Base-by-base conservation (phyloP, 2,113 vertebrate genomes). In the Nycticryphes semicollaris region DNA sequence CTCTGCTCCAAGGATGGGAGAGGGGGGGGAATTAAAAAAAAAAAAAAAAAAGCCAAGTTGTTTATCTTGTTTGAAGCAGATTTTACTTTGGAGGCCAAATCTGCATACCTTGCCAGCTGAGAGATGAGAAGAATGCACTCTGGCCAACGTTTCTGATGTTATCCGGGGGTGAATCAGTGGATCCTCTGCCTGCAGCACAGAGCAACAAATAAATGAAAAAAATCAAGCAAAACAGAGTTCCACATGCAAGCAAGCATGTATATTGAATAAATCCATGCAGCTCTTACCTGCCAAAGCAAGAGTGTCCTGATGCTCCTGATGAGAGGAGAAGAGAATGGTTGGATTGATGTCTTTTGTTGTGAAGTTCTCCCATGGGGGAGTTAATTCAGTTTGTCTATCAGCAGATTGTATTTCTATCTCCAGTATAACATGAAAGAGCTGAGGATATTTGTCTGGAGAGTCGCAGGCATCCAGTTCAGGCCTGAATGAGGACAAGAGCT, bases 281-380 rank as follows among this genome's bases (percentile, higher is more conserved):
- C 20, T 72, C 94, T 84, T 83, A 99, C 99, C 99, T 97, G 99
- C 98, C 56, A 99, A 93, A 83, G 98, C 98, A 63, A 99, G 97
- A 3, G 99, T 98, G 9, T 99, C 99, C 96, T 99, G 99, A 53
- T 99, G 99, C 68, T 99, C 99, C 97, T 99, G 99, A 84, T 99
- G 99, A 73, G 99, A 98, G 85, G 99, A 99, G 97, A 99, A 99
- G 88, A 99, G 99, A 68, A 99, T 98, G 77, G 96, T 98, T 82
- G 99, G 99, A 84, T 97, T 99, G 96, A 99, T 98, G 90, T 99
- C 99, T 98, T 99, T 99, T 28, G 98, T 98, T 2, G 99, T 98
- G 89, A 99, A 99, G 97, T 99, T 99, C 90, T 99, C 99, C 99
- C 99, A 99, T 0, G 99, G 99, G 22, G 99, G 99, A 12, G 99